Conservation (phyloP, 2,113 vertebrate species). For the Apeltes quadracus region DNA sequence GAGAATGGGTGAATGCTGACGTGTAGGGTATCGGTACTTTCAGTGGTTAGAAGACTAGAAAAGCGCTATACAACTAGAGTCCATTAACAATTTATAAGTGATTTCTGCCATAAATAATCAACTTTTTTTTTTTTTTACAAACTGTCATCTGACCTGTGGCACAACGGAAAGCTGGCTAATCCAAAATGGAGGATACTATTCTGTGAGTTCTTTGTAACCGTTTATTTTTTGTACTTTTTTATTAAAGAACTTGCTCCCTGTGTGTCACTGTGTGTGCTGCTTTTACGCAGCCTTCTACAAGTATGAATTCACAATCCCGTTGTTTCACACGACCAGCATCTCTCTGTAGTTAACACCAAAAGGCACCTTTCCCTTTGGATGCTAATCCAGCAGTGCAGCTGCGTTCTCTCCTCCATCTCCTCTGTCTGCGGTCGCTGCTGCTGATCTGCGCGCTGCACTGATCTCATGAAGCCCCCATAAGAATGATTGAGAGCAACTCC, state of each 20-base stretch:
- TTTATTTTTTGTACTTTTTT: neutral
- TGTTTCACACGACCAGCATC: neutral
- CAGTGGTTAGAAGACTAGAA: too few species aligned
- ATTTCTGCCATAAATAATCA: too few species aligned
- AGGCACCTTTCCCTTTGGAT: slow-evolving; percentile 9
- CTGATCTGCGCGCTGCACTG: slow-evolving; percentile 5
- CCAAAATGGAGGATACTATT: too few species aligned
- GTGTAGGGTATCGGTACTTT: too few species aligned
- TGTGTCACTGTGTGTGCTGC: neutral
- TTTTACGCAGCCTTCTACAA: neutral
- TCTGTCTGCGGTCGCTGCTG: neutral
- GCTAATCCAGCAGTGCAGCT: neutral
- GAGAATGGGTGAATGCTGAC: neutral
- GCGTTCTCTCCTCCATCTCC: neutral
- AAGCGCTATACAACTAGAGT: too few species aligned
- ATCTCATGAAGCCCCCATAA: slow-evolving; percentile 41
- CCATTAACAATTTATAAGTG: too few species aligned
- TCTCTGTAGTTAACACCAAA: neutral
- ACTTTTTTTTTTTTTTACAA: too few species aligned
- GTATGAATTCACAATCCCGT: neutral
- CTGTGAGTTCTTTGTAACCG: neutral
- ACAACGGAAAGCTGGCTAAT: too few species aligned
- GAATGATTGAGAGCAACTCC: slow-evolving; percentile 25
- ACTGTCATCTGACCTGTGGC: too few species aligned
- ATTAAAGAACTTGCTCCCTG: neutral